phyloP scores from a whole-genome alignment of 1,140 invertebrate species.

The Portunus trituberculatus region DNA sequence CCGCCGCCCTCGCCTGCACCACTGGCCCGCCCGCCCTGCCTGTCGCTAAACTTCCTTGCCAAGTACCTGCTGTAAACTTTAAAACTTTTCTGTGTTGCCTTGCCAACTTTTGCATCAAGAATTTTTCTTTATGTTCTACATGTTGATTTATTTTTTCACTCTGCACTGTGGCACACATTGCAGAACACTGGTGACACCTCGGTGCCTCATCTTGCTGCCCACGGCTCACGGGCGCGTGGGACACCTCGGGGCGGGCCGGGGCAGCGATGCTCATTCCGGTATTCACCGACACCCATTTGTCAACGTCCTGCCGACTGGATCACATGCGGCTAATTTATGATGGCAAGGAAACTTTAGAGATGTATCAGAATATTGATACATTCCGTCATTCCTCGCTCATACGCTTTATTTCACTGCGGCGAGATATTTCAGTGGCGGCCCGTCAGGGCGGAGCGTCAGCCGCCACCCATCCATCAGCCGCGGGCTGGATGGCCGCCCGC shows the following conservation, averaged over 20 bases:
- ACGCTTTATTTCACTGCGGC: constrained; percentile 51
- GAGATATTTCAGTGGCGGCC: constrained; percentile 44
- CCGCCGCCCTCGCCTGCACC: neutral
- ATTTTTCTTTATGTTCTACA: constrained; percentile 13
- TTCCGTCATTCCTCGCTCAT: constrained; percentile 57
- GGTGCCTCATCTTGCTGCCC: neutral
- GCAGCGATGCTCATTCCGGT: constrained; percentile 24
- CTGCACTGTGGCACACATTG: neutral
- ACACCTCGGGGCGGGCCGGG: neutral
- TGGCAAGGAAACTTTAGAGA: constrained; percentile 47
- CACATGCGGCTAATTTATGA: constrained; percentile 64
- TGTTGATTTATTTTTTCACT: constrained; percentile 5
- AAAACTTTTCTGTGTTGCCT: neutral
- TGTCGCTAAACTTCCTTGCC: constrained; percentile 7
- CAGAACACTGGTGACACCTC: too few species aligned
- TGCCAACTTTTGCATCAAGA: neutral
- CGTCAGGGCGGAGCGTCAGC: constrained; percentile 59
- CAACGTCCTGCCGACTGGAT: constrained; percentile 53
- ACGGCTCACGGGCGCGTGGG: neutral
- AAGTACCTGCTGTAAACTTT: constrained; percentile 13
- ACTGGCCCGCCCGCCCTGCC: neutral
- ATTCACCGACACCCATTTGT: constrained; percentile 60
- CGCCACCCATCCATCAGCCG: constrained; percentile 64
- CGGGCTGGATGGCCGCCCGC: constrained; percentile 70
- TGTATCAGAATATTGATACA: constrained; percentile 68